Conservation (phyloP, 2,797 vertebrate species). For the Poeciliopsis paucimaculata region DNA sequence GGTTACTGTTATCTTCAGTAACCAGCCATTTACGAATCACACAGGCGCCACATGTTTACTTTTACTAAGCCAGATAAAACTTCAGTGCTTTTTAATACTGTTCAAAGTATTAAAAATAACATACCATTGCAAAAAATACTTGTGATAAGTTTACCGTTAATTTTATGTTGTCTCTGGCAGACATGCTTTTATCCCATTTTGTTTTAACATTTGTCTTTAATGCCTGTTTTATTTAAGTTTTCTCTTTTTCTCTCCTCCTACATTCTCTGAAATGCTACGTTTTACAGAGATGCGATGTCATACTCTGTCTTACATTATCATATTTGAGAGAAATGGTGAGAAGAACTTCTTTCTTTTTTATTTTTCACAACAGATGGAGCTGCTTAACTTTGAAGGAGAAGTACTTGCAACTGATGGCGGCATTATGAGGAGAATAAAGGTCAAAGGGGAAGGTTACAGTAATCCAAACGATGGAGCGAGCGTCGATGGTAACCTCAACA, state of each 20-base stretch:
- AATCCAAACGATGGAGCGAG: constrained; percentile 92
- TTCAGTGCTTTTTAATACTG: background rate
- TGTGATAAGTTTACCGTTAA: background rate
- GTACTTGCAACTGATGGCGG: constrained; percentile 90
- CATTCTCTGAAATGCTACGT: constrained; percentile 14
- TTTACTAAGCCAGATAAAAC: background rate
- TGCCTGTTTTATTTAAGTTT: constrained; percentile 37
- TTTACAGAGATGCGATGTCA: constrained; percentile 24
- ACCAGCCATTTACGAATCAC: background rate
- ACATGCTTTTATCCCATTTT: constrained; percentile 9
- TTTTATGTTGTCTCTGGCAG: background rate
- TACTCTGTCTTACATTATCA: constrained; percentile 2
- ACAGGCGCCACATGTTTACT: background rate
- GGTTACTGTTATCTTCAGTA: background rate
- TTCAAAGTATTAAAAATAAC: background rate
- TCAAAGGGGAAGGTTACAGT: constrained; percentile 91
- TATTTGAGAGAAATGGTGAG: constrained; percentile 11
- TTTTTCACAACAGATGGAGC: constrained; percentile 75
- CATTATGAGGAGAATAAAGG: constrained; percentile 91
- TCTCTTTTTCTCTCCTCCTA: constrained; percentile 39
- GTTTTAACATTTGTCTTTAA: constrained; percentile 18
- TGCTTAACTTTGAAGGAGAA: constrained; percentile 93
- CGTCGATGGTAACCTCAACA: constrained; percentile 84
- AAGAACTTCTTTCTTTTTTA: constrained; percentile 2
- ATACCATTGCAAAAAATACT: background rate